Conservation (phyloP, 2,888 invertebrate genomes). For the Cephus rjabovi region DNA sequence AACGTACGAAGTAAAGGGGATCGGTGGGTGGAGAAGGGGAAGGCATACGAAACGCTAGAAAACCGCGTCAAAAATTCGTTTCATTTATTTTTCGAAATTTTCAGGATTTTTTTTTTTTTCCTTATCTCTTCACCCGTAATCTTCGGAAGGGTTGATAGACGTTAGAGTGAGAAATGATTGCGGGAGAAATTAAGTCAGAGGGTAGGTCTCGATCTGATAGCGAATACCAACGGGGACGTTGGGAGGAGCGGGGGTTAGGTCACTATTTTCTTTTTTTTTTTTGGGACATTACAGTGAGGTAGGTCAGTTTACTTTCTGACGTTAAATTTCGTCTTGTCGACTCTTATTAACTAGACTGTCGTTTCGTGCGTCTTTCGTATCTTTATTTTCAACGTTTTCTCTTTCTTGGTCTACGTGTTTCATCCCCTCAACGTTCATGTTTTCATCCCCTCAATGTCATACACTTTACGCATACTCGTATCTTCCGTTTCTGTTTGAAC, state of each 20-base stretch:
- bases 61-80: background rate
- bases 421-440: background rate
- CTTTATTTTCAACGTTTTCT: background rate
- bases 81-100: background rate
- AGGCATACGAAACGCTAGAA: background rate
- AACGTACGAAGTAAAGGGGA: background rate
- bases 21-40: too few relatives aligned
- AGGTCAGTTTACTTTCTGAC: background rate
- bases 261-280: too few relatives aligned
- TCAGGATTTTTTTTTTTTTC: background rate
- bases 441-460: background rate
- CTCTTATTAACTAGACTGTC: background rate
- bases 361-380: background rate
- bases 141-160: background rate
- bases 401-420: background rate
- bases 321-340: background rate
- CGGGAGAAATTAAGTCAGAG: background rate
- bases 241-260: background rate
- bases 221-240: background rate
- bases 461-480: background rate
- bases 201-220: background rate
- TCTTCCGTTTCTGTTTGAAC: background rate
- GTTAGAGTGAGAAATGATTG: background rate
- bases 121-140: background rate
- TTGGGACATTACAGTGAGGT: too few relatives aligned